Evolutionary conservation across 2,113 vertebrate genomes (phyloP).

Genomic region (Oophaga pumilio): DNA sequence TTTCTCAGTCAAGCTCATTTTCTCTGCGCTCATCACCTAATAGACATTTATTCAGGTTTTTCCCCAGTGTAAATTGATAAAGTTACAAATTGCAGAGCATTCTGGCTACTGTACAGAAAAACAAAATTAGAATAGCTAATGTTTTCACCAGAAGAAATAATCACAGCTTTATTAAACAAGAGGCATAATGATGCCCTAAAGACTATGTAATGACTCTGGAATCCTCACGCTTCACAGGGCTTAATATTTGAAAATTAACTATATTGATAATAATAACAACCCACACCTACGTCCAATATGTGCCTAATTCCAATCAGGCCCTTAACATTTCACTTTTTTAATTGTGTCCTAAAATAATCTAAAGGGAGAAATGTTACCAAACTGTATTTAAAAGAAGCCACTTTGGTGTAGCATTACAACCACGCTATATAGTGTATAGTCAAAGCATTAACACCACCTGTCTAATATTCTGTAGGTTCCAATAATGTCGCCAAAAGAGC

Average conservation of each 20-base stretch:
- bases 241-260: neutral
- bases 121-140: slow-evolving; percentile 1
- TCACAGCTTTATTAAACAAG: slow-evolving; percentile 23
- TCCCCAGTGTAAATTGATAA: neutral
- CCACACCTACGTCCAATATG: neutral
- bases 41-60: slow-evolving; percentile 8
- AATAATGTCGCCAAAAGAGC: too few species aligned
- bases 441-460: too few species aligned
- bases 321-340: neutral
- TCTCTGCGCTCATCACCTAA: slow-evolving; percentile 8
- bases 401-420: too few species aligned
- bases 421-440: too few species aligned
- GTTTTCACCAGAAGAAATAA: neutral
- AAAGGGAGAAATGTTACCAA: neutral
- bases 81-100: neutral
- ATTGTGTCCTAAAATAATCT: neutral
- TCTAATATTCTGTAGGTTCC: too few species aligned
- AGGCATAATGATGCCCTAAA: slow-evolving; percentile 5
- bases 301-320: neutral
- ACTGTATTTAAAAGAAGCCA: neutral
- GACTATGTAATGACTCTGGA: neutral
- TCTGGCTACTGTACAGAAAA: neutral
- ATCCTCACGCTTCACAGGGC: neutral
- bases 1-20: neutral
- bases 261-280: neutral